Conservation (phyloP, 1,140 invertebrate genomes). For the Andricus grossulariae region DNA sequence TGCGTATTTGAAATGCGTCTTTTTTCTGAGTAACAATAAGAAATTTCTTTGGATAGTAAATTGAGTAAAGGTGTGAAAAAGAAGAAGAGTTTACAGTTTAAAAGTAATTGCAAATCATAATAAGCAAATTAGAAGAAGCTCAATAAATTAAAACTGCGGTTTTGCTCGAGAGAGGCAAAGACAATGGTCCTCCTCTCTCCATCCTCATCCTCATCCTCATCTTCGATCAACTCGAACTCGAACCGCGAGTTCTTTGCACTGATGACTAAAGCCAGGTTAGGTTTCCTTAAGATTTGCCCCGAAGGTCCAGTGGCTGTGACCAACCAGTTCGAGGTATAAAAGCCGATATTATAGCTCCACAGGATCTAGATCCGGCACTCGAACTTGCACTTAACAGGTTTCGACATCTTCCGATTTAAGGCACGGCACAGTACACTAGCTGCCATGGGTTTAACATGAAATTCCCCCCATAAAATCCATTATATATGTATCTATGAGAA, state of each 20-base stretch:
- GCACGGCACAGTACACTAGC: neutral
- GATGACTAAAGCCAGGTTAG: constrained; percentile 1
- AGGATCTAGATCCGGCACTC: constrained; percentile 21
- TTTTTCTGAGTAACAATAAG: too few species aligned
- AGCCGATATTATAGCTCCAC: constrained; percentile 26
- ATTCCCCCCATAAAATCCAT: constrained; percentile 10
- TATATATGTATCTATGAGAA: neutral
- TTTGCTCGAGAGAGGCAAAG: neutral
- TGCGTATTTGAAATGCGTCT: too few species aligned
- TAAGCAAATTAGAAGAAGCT: neutral
- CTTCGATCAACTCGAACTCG: constrained; percentile 10
- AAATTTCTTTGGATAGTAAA: too few species aligned
- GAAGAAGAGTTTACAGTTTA: too few species aligned
- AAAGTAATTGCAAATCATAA: neutral
- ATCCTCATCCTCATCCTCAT: neutral
- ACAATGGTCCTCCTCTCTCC: neutral
- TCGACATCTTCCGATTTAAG: constrained; percentile 26
- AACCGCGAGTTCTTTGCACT: neutral
- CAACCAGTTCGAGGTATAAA: constrained; percentile 31
- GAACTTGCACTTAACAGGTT: constrained; percentile 29
- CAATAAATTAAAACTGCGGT: neutral
- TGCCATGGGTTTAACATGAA: neutral
- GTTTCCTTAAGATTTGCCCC: constrained; percentile 14
- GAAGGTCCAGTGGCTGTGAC: constrained; percentile 22
- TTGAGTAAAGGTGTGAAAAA: too few species aligned